Base-by-base conservation (phyloP, 2,888 invertebrate genomes). In the Craniophora ligustri region DNA sequence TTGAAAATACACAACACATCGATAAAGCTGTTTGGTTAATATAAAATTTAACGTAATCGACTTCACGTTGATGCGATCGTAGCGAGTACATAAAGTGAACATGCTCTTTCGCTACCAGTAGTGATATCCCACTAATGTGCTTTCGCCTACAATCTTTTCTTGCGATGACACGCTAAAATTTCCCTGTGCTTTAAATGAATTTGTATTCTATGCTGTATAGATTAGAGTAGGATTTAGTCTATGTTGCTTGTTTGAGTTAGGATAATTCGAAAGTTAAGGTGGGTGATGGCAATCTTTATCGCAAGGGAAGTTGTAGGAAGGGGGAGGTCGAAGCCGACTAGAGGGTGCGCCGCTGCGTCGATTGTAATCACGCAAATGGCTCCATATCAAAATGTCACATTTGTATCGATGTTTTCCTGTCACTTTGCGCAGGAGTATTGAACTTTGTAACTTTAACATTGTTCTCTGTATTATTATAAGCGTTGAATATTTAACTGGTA, bases 281-380 rank as follows among this genome's bases (percentile, higher is more conserved):
- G 81, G 66, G 74, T 81, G 87, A 91, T 91, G 91, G 91, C 92
- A 92, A 92, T 92, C 92, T 92, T 92, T 93, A 92, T 90, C 89
- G 92, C 85, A 87, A 89, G 88, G 92, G 89, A 92, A 91, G 89
- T 89, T 85, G 86, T 85, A 81, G 82, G 81, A 74, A 84, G 86
- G 88, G 84, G 85, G 82, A 83, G 84, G 84, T 81, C 72, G 73
- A 71, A 75, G 72, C 71, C 73, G 76, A 82, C 54, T 64, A 44
- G 81, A 89, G 91, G 92, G 92, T 86, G 91, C 89, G 92, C 82
- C 88, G 76, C 85, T 88, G 88, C 89, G 91, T 91, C 92, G 90
- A 91, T 91, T 91, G 89, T 91, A 92, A 93, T 93, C 91, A 92
- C 90, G 91, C 91, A 92, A 93, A 92, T 93, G 92, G 91, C 81